Evolutionary conservation across 2,113 vertebrate genomes (phyloP), one percentile per base, ranked within the genome.

Genomic region (Anser cygnoides): DNA sequence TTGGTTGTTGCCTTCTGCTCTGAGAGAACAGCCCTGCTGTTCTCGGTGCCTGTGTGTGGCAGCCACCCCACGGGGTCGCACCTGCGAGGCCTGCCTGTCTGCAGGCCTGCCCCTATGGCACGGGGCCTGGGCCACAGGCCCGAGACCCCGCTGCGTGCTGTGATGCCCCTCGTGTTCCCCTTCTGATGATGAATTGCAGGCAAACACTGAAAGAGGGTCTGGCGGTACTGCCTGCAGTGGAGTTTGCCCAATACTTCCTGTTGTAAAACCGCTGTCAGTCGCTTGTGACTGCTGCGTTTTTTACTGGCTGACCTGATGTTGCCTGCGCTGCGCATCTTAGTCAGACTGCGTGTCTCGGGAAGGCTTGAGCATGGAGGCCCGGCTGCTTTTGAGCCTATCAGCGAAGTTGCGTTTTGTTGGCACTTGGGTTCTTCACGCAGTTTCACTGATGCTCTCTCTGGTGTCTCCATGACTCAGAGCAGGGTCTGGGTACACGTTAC

Each of bases 51-150:
- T 37, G 25, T 31, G 26, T 75, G 39, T 43, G 31, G 29, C 15
- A 62, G 4, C 5, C 1, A 2, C 29, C 31, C 35, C 0, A 0
- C 26, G 0, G 2, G 6, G 46, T 31, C 39, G 5, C 16, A 17
- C 12, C 52, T 4, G 1, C 25, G 7, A 54, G 29, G 19, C 33
- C 58, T 74, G 33, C 22, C 72, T 31, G 61, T 13, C 22, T 7
- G 1, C 63, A 54, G 29, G 19, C 33, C 58, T 78, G 33, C 22
- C 72, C 0, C 0, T 25, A 28, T 5, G 7, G 2, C 33, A 20
- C 14, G 22, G 54, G 31, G 5, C 1, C 1, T 44, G 21, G 52
- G 13, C 23, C 33, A 35, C 68, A 65, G 37, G 8, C 12, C 14
- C 39, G 73, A 50, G 9, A 37, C 19, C 3, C 10, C 13, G 3